A percentile compares a stretch with the other conserved stretches of the same genome.
Evolutionary conservation across 2,113 vertebrate species (phyloP).

Genomic region (Rhinoptilus africanus): DNA sequence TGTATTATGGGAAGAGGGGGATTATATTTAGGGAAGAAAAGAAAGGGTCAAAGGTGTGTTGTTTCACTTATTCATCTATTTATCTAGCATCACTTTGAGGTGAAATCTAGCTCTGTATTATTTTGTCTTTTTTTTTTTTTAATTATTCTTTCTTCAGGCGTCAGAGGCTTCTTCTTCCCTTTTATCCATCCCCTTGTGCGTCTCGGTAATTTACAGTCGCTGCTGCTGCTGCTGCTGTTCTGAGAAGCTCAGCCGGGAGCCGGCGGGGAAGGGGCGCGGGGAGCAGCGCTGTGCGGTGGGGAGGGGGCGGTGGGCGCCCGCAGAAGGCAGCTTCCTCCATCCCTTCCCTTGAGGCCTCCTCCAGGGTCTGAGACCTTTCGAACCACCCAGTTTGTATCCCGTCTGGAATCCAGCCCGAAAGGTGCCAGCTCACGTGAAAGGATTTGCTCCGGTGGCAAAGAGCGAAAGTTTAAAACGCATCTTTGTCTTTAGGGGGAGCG

Average conservation of each 20-base stretch:
- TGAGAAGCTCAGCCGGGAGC: constrained; percentile 14
- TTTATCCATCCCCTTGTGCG: not conserved
- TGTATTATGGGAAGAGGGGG: not conserved
- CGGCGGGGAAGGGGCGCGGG: constrained; percentile 23
- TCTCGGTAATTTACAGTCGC: not conserved
- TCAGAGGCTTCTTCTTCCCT: not conserved
- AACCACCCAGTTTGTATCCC: not conserved
- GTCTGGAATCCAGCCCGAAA: not conserved
- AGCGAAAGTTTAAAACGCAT: constrained; percentile 51
- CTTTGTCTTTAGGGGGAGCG: not conserved
- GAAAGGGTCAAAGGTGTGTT: constrained; percentile 12
- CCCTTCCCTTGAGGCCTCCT: constrained; percentile 50
- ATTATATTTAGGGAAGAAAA: constrained; percentile 10
- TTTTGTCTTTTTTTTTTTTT: not conserved
- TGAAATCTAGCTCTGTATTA: not conserved
- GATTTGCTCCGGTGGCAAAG: constrained; percentile 2
- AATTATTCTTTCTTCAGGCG: not conserved
- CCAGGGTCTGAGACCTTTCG: not conserved
- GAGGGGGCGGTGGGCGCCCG: not conserved
- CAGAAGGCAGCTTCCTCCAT: not conserved
- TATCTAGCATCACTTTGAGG: not conserved
- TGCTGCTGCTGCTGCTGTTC: not conserved
- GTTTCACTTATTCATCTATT: not conserved
- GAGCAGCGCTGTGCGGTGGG: not conserved
- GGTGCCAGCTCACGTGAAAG: not conserved